Percentiles rank a stretch among this genome's conserved stretches.
Evolutionary conservation across 2,888 invertebrate genomes (phyloP).

Genomic region (Cylindroiulus punctatus): DNA sequence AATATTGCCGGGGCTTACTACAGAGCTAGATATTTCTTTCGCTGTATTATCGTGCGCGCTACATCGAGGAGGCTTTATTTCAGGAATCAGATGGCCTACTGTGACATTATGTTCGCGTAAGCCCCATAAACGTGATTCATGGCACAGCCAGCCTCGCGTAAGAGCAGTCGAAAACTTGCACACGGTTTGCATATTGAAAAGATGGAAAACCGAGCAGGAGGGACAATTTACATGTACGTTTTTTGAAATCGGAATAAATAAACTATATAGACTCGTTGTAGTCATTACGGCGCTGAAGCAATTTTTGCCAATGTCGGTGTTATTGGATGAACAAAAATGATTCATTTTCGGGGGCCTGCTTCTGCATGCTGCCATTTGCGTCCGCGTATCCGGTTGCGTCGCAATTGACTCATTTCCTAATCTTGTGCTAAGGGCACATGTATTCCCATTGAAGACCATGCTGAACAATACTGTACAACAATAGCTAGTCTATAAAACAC

Average conservation of each 20-base stretch:
- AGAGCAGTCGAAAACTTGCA: not conserved
- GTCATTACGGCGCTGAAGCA: not conserved
- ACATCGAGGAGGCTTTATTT: constrained; percentile 43
- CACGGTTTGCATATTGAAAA: constrained; percentile 13
- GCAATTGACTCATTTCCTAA: too few relatives aligned
- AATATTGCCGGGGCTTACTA: constrained; percentile 24
- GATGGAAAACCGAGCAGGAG: not conserved
- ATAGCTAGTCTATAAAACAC: too few relatives aligned
- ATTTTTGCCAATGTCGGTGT: not conserved
- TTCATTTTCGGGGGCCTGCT: not conserved
- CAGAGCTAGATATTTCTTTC: constrained; percentile 9
- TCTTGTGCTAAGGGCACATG: too few relatives aligned
- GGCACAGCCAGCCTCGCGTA: not conserved
- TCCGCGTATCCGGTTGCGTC: too few relatives aligned
- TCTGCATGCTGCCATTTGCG: too few relatives aligned
- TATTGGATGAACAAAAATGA: not conserved
- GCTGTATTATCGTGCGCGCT: constrained; percentile 24
- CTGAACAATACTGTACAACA: too few relatives aligned
- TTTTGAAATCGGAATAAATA: constrained; percentile 34
- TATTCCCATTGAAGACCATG: too few relatives aligned
- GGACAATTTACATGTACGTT: constrained; percentile 2
- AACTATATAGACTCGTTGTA: not conserved
- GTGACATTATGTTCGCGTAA: constrained; percentile 44
- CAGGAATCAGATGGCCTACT: constrained; percentile 45
- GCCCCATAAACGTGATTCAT: constrained; percentile 45